Evolutionary conservation across 30 jellyfish, hydroid and myxozoan species (phyloP), one percentile per base, ranked within the genome.

Genomic region (Cassiopea xamachana): DNA sequence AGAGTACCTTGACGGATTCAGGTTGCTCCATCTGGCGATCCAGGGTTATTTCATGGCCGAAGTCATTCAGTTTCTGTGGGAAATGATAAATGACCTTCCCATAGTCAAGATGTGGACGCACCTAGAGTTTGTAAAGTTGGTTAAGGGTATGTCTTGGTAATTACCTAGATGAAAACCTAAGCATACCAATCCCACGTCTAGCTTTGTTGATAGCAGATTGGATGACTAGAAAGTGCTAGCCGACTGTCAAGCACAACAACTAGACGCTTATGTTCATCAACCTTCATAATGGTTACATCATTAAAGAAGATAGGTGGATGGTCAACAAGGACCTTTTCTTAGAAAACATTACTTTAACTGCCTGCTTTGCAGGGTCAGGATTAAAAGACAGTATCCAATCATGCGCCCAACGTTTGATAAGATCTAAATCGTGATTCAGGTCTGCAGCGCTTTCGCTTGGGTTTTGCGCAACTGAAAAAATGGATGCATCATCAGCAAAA

Each of bases 351-450:
- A 80, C 80, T 80, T 80, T 86, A 2, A 80, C 88, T 47, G 88
- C 88, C 50, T 80, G 88, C 18, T 80, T 80, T 3, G 88, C 61
- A 14, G 88, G 88, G 60, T 80, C 80, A 55, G 88, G 88, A 58
- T 80, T 80, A 55, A 80, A 47, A 43, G 88, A 55, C 90, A 81
- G 39, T 46, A 19, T 55, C 81, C 90, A 55, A 18, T 81, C 61
- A 81, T 81, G 60, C n/a, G 90, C 90, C 90, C 87, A 81, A 17
- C 46, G 61, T 46, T 75, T 48, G 85, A 75, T 75, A 75, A 48
- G 68, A 75, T 46, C 49, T 46, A 18, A 14, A 43, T 69, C 78
- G 48, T 14, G 78, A 69, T 69, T 69, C 78, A 69, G 64, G 9
- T 2, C 64, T 51, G 64, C 64, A 2, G 64, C 64, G 9, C 9